Base-by-base conservation (phyloP, 2,113 vertebrate species). In the Onychostoma macrolepis region DNA sequence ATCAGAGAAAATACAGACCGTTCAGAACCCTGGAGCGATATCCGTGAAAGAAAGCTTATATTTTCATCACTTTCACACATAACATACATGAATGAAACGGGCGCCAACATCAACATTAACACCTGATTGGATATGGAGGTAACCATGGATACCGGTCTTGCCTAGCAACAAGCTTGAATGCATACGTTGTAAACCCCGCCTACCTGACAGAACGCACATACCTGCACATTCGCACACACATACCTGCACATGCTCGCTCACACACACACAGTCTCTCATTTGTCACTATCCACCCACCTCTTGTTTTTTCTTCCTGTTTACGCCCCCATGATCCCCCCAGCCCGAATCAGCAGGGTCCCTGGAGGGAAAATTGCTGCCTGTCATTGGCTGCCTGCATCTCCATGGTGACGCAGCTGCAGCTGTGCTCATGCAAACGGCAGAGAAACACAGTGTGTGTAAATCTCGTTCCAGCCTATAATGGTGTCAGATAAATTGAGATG, bases 391-490 rank as follows among this genome's bases (percentile, higher is more conserved):
- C 72, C 87, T 86, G 67, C 75, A 84, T 90, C 87, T 84, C 89
- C 85, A 90, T 88, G 81, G 89, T 80, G 83, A 90, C 81, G 87
- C 87, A 90, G 82, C 69, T 84, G 82, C 82, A 84, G 89, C 84
- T 88, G 80, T 86, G 86, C 71, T 67, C 58, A 30, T 28, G 79
- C 53, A 58, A 83, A 67, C 21, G 43, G 74, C 33, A 74, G 69
- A 84, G 69, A 74, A 41, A 26, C 79, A 83, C 67, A 56, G 33
- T 74, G 33, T 38, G 24, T 75, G 69, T 56, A 58, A 72, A 75
- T 84, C 24, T 38, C 24, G 2, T 33, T n/a, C 65, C 21, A 56
- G 83, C 30, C 65, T 28, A 56, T 84, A 56, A 74, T 74, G 33
- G 24, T 56, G 12, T 72, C n/a, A 74, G 67, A 48, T 38, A 36